Percentiles rank a stretch among this genome's conserved stretches.
phyloP scores from a whole-genome alignment of 2,113 vertebrate genomes.

The Dunckerocampus dactyliophorus region DNA sequence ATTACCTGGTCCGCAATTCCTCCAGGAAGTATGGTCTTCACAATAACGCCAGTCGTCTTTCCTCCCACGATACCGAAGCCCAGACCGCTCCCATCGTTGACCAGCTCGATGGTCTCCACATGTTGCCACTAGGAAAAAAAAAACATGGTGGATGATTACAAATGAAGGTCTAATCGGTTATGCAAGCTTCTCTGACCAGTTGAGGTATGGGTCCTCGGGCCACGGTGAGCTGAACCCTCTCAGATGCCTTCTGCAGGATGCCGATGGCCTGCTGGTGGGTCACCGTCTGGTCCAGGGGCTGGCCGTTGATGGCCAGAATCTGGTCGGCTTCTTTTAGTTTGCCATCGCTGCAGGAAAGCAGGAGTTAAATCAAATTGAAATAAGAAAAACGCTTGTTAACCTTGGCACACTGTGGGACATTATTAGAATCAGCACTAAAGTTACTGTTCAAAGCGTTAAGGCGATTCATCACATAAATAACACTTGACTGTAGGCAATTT shows the following conservation, averaged over 20 bases:
- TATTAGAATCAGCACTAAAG: no score
- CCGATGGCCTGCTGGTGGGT: constrained; percentile 91
- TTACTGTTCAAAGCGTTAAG: no score
- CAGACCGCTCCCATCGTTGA: constrained; percentile 91
- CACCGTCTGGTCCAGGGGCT: constrained; percentile 87
- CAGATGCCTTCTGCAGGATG: constrained; percentile 87
- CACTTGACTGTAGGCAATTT: no score
- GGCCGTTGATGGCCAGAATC: constrained; percentile 89
- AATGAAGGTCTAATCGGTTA: constrained; percentile 61
- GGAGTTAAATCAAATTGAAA: not conserved
- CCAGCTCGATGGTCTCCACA: constrained; percentile 88
- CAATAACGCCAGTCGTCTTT: constrained; percentile 89
- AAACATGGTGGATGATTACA: not conserved
- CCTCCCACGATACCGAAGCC: constrained; percentile 95
- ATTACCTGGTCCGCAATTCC: constrained; percentile 91
- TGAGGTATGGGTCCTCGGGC: constrained; percentile 84
- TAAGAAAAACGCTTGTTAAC: not conserved
- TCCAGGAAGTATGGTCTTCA: constrained; percentile 92
- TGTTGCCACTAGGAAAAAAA: constrained; percentile 81
- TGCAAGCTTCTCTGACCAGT: constrained; percentile 76
- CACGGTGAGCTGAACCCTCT: constrained; percentile 83
- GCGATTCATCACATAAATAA: no score
- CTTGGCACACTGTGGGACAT: no score
- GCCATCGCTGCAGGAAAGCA: constrained; percentile 77
- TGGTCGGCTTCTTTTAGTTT: constrained; percentile 90